A percentile compares a stretch with the other conserved stretches of the same genome.
Conservation (phyloP, 2,113 vertebrate genomes). For the Embiotoca jacksoni region DNA sequence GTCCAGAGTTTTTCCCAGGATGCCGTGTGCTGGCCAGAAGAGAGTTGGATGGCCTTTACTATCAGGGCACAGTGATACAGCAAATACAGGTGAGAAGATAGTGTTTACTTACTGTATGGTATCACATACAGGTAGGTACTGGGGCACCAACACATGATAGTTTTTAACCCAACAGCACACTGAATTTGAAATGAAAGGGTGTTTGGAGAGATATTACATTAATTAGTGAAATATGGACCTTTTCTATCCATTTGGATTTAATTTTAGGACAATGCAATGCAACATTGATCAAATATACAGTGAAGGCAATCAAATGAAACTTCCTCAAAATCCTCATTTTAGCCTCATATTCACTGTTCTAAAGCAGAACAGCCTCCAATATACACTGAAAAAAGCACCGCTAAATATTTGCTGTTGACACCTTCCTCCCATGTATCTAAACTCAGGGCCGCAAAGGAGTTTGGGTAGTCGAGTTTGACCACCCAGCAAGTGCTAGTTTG, state of each 20-base stretch:
- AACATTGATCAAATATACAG: too few species aligned
- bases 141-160: not conserved
- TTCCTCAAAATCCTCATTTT: too few species aligned
- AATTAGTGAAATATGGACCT: too few species aligned
- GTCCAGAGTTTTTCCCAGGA: slow-evolving; percentile 60
- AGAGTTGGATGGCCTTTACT: slow-evolving; percentile 87
- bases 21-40: slow-evolving; percentile 86
- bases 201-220: too few species aligned
- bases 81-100: slow-evolving; percentile 80
- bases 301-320: too few species aligned
- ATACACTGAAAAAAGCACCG: not conserved
- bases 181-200: not conserved
- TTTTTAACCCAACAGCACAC: not conserved
- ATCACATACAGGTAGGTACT: not conserved
- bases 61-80: slow-evolving; percentile 84
- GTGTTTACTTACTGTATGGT: not conserved
- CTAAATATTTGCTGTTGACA: not conserved
- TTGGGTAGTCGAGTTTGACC: slow-evolving; percentile 87
- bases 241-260: too few species aligned
- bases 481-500: slow-evolving; percentile 23
- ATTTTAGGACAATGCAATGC: too few species aligned
- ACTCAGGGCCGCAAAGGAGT: slow-evolving; percentile 77
- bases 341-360: too few species aligned
- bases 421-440: slow-evolving; percentile 28
- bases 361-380: too few species aligned